Base-by-base conservation (phyloP, 2,797 vertebrate genomes). In the Chromobotia macracanthus region DNA sequence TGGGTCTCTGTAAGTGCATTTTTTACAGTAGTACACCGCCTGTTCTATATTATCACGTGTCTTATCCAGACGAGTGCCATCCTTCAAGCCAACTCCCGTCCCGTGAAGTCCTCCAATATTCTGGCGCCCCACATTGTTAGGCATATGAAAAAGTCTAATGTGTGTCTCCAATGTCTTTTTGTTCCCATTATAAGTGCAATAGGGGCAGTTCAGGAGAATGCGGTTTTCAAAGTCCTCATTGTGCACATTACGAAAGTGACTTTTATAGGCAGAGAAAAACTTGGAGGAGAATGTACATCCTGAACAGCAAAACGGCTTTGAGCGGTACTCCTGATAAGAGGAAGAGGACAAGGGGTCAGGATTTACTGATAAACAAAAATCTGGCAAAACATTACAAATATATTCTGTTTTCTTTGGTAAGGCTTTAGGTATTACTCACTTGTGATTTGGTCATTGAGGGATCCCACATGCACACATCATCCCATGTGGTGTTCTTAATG, bases 201-300 rank as follows among this genome's bases (percentile, higher is more conserved):
- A 99, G 46, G 97, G 98, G 90, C 98, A 99, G 93, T 99, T 99
- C 86, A 99, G 96, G 80, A 99, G 95, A 86, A 99, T 99, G 86
- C 96, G 95, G 90, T 96, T 99, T 94, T 99, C 98, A 90, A 99
- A 99, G 93, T 99, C 95, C 93, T 99, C 97, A 5, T 95, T 99
- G 92, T 99, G 98, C 84, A 99, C 98, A 86, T 99, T 99, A 87
- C 97, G 95, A 91, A 99, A 99, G 92, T 99, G 97, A 94, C 97
- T 99, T 93, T 99, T 99, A 93, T 99, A 99, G 10, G 98, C 98
- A n/a, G 98, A 99, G 94, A 99, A 99, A 92, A 98, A 99, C 92
- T 99, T 99, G 77, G 98, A 98, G 80, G 98, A 96, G 89, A 99
- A 99, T 61, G 97, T 95, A 89, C 97, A 99, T 82, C 96, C 97